Percentiles rank a stretch among this genome's conserved stretches.
These are phyloP conservation scores for Micrasema minimum DNA, from an alignment of 1,140 invertebrate genomes.

Conservation along the genomic window DNA sequence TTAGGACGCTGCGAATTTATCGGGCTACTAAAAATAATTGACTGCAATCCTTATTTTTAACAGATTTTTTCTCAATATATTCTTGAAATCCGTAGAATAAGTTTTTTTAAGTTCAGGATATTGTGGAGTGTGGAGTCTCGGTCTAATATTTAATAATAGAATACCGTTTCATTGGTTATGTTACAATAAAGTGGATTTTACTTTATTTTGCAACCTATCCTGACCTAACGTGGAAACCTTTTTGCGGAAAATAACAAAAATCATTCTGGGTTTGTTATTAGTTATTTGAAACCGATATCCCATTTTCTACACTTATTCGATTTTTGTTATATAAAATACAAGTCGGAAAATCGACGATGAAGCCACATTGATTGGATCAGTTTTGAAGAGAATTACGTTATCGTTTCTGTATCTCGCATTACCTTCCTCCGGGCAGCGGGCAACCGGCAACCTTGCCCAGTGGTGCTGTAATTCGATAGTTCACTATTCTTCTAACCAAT, in stretches of 20 bases:
- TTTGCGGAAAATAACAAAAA: background rate
- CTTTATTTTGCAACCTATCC: too few relatives aligned
- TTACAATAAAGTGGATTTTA: too few relatives aligned
- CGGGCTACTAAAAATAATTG: too few relatives aligned
- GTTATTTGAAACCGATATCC: conserved; percentile 20
- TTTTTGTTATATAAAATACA: conserved; percentile 24
- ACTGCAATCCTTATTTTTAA: too few relatives aligned
- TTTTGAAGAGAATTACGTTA: conserved; percentile 32
- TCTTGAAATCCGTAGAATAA: too few relatives aligned
- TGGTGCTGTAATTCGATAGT: conserved; percentile 23
- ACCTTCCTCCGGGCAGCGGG: background rate
- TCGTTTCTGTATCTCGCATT: conserved; percentile 23
- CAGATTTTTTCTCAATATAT: too few relatives aligned
- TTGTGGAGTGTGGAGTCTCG: too few relatives aligned
- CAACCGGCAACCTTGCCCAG: background rate
- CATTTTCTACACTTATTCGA: conserved; percentile 13
- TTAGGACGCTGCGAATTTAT: too few relatives aligned
- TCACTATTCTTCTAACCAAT: background rate
- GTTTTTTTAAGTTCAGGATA: too few relatives aligned
- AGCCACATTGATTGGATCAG: conserved; percentile 27
- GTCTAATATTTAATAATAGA: too few relatives aligned
- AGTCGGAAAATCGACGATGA: conserved; percentile 6
- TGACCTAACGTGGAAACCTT: too few relatives aligned
- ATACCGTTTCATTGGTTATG: too few relatives aligned
- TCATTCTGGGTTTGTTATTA: conserved; percentile 13